A percentile compares a stretch with the other conserved stretches of the same genome.
Evolutionary conservation across 2,888 invertebrate genomes (phyloP).

Genomic region (Eilema griseolum): DNA sequence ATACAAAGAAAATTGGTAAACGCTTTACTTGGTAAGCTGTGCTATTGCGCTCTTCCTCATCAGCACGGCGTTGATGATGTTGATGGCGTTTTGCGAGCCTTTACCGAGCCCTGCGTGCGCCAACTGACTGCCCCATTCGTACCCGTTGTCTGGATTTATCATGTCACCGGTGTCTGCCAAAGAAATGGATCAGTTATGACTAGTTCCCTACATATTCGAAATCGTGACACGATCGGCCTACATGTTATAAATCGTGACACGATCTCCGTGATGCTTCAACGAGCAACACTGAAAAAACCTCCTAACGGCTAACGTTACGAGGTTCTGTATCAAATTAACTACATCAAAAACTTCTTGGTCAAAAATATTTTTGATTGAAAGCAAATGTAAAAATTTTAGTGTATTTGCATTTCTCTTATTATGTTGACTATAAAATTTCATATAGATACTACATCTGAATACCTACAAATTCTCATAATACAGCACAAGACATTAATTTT

Average conservation of each 20-base stretch:
- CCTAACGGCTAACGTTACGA: not conserved
- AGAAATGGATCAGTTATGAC: slow-evolving; percentile 3
- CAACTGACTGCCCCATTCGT: slow-evolving; percentile 76
- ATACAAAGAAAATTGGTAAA: not conserved
- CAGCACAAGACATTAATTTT: not conserved
- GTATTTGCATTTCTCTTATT: too few relatives aligned
- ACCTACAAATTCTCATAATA: too few relatives aligned
- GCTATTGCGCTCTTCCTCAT: slow-evolving; percentile 88
- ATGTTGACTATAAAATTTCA: not conserved
- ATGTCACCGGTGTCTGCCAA: slow-evolving; percentile 81
- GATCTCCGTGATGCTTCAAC: not conserved
- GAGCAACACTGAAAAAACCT: too few relatives aligned
- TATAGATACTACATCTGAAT: not conserved
- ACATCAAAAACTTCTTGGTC: too few relatives aligned
- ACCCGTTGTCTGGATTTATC: slow-evolving; percentile 78
- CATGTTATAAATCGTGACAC: too few relatives aligned
- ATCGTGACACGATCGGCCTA: too few relatives aligned
- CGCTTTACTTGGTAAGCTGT: slow-evolving; percentile 86
- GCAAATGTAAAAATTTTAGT: not conserved
- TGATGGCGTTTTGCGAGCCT: slow-evolving; percentile 88
- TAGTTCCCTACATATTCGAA: not conserved
- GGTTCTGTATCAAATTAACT: not conserved
- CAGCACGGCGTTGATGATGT: slow-evolving; percentile 90
- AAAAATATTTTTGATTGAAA: too few relatives aligned
- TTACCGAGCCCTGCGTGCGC: slow-evolving; percentile 66